A percentile compares a stretch with the other conserved stretches of the same genome.
Evolutionary conservation across 2,888 invertebrate species (phyloP).

Genomic region (Anorthoa munda): DNA sequence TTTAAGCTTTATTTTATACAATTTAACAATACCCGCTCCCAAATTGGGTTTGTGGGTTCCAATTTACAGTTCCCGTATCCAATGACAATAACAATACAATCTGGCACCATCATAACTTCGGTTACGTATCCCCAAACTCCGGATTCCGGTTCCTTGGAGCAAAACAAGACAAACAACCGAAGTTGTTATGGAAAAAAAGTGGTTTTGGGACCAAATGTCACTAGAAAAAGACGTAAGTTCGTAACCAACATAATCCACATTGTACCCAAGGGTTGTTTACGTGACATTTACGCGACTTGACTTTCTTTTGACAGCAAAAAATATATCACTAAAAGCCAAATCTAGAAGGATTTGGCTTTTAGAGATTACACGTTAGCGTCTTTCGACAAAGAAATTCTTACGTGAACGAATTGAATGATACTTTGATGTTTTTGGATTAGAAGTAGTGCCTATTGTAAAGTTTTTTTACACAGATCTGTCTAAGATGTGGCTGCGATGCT

Average conservation of each 20-base stretch:
- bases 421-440: slow-evolving; percentile 30
- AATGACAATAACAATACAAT: slow-evolving; percentile 32
- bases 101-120: slow-evolving; percentile 37
- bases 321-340: slow-evolving; percentile 36
- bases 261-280: slow-evolving; percentile 28
- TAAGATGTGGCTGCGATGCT: neutral
- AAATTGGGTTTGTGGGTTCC: slow-evolving; percentile 39
- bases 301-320: slow-evolving; percentile 40
- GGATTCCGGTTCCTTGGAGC: slow-evolving; percentile 51
- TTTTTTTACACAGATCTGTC: slow-evolving; percentile 9
- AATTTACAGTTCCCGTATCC: slow-evolving; percentile 42
- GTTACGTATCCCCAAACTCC: slow-evolving; percentile 46
- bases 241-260: slow-evolving; percentile 23
- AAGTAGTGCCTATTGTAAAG: slow-evolving; percentile 25
- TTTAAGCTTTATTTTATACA: slow-evolving; percentile 14
- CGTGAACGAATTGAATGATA: slow-evolving; percentile 23
- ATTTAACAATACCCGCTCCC: slow-evolving; percentile 22
- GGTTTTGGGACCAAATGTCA: slow-evolving; percentile 50
- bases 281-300: slow-evolving; percentile 34
- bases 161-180: slow-evolving; percentile 56
- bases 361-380: slow-evolving; percentile 14
- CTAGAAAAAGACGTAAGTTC: slow-evolving; percentile 6
- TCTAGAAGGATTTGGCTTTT: slow-evolving; percentile 2
- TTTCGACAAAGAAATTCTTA: slow-evolving; percentile 42
- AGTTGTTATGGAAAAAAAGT: slow-evolving; percentile 61